Conservation (phyloP, 2,888 invertebrate genomes). For the Lycia hirtaria region DNA sequence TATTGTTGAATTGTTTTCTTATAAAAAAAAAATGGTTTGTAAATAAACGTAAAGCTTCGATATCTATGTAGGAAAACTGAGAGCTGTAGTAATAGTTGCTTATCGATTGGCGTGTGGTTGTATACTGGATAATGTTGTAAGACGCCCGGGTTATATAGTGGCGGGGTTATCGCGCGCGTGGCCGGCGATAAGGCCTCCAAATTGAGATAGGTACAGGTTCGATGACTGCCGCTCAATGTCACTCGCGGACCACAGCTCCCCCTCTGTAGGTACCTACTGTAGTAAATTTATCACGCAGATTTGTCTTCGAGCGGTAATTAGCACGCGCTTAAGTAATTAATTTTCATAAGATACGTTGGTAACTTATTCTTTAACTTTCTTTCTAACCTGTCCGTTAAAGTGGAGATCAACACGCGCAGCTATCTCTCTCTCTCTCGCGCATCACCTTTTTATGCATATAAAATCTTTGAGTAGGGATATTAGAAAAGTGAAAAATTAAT, state of each 20-base stretch:
- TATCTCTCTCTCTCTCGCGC: too few species aligned
- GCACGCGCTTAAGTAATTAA: constrained; percentile 5
- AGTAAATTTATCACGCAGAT: constrained; percentile 75
- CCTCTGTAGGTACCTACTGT: constrained; percentile 35
- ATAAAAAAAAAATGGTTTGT: constrained; percentile 13
- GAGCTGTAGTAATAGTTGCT: constrained; percentile 39
- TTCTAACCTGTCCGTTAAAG: too few species aligned
- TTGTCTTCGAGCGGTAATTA: constrained; percentile 44
- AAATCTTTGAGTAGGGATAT: too few species aligned
- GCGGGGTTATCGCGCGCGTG: constrained; percentile 79
- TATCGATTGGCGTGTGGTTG: constrained; percentile 59
- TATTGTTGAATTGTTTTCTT: neutral
- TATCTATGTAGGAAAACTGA: neutral
- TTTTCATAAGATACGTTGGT: neutral
- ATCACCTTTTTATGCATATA: too few species aligned
- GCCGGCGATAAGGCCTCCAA: constrained; percentile 70
- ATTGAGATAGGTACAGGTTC: constrained; percentile 73
- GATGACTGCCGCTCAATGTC: constrained; percentile 82
- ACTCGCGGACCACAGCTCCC: constrained; percentile 56
- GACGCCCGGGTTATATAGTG: constrained; percentile 67
- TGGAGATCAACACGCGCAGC: too few species aligned
- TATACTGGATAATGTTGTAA: constrained; percentile 64
- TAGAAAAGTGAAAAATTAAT: too few species aligned
- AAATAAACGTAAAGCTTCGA: constrained; percentile 15
- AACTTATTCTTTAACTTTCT: too few species aligned